Evolutionary conservation across 2,888 invertebrate genomes (phyloP), one percentile per base, ranked within the genome.

Genomic region (Dastarcus helophoroides): DNA sequence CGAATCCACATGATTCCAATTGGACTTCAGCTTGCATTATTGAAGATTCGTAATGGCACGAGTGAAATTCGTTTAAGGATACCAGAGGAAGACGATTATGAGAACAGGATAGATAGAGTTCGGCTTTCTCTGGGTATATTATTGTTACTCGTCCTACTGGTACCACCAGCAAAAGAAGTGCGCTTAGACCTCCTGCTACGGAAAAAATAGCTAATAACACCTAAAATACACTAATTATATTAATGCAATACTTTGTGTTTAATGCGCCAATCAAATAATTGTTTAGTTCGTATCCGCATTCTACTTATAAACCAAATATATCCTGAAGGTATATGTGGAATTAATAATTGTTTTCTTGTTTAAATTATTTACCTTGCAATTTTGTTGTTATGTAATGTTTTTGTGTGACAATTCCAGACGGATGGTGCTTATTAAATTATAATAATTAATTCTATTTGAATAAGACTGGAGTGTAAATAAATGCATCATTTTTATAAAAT

Each of bases 121-220:
- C 68, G 9, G 73, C 65, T 25, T 64, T 59, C 3, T 71, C 63
- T 4, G 80, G 79, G 48, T 73, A 76, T 7, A 69, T 69, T 24
- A 78, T 64, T 1, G 71, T 76, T 42, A 78, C 66, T 40, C 81
- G 64, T 11, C 79, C 81, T 4, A 78, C 73, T 1, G 82, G 82
- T 21, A 83, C 79, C 6, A 75, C 61, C 14, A 81, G 64, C 31
- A 82, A 62, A 11, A 80, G 62, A 27, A 82, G 60, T 1, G 79
- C 75, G 3, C 77, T 71, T 3, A 62, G 65, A 4, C 80, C 81
- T 11, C 79, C 79, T 34, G 77, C 52, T 10, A 69, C 67, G 19
- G 81, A 80, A 39, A 79, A 76, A 16, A 76, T 47, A 8, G 79
- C 73, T 42, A 82, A 55, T 38, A 81, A 55, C 27, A 79, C 58